Conservation (phyloP, 2,888 invertebrate species). For the Mimumesa dahlbomi region DNA sequence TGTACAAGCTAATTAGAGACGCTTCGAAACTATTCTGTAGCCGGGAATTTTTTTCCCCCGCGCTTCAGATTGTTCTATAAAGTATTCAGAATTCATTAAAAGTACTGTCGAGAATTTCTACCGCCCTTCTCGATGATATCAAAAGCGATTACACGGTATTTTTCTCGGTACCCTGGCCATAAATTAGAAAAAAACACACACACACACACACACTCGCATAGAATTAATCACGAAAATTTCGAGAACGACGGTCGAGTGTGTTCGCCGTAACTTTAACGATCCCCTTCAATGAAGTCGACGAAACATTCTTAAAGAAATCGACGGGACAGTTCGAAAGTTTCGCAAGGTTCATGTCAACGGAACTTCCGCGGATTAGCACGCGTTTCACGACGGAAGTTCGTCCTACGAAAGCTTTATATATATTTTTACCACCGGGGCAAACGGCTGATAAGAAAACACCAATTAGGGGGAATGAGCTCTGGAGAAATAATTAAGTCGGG, state of each 20-base stretch:
- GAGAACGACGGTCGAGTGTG: neutral
- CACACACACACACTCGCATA: too few relatives aligned
- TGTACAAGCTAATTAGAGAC: too few relatives aligned
- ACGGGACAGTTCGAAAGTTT: constrained; percentile 17
- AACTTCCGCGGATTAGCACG: constrained; percentile 42
- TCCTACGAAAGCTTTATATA: constrained; percentile 37
- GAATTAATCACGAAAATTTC: neutral
- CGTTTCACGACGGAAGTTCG: constrained; percentile 34
- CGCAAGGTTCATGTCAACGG: constrained; percentile 4
- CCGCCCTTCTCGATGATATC: too few relatives aligned
- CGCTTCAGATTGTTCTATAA: too few relatives aligned
- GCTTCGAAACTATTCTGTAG: too few relatives aligned
- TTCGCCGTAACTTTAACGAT: constrained; percentile 7
- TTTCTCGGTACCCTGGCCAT: too few relatives aligned
- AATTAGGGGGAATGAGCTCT: constrained; percentile 53
- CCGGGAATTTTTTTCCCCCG: too few relatives aligned
- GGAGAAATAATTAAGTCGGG: constrained; percentile 55
- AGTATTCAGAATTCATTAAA: too few relatives aligned
- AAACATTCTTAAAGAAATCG: constrained; percentile 16
- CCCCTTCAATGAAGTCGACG: constrained; percentile 33
- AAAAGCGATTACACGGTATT: too few relatives aligned
- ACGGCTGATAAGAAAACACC: constrained; percentile 47
- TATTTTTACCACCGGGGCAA: constrained; percentile 16
- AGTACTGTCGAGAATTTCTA: too few relatives aligned
- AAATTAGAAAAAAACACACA: too few relatives aligned